Evolutionary conservation across 2,113 vertebrate genomes (phyloP), one percentile per base, ranked within the genome.

Genomic region (Leucopsar rothschildi): DNA sequence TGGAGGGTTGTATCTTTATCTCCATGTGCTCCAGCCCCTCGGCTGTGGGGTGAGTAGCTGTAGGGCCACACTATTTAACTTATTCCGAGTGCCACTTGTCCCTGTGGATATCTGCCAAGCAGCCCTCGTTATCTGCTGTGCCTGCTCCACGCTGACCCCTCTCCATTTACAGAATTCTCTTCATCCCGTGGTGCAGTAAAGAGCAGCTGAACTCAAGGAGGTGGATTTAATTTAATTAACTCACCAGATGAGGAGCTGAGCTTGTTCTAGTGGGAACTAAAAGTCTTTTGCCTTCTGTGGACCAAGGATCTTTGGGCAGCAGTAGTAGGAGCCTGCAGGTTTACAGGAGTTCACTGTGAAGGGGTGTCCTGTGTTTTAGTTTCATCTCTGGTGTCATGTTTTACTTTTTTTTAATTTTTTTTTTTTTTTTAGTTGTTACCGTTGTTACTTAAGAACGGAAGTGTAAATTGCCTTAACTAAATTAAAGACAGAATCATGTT

Each of bases 391-490:
- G 93, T 96, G 89, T 97, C 75, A 75, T 88, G 84, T 97, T 97
- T 97, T 95, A 90, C 64, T n/a, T 17, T 78, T 63, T 9, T 27
- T 52, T 72, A 17, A 35, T 8, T 37, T 37, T 22, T 35, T 77
- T 21, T 35, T 77, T 20, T 75, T 50, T 76, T 68, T 68, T 11
- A 49, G 61, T 86, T 90, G 78, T 73, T 86, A 29, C 5, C 49
- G 25, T 92, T 77, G 92, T 97, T 94, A 95, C 94, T 95, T 92
- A 66, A 95, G 79, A 97, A 97, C 96, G 87, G 96, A 95, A 97
- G 82, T 96, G 97, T 96, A 97, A 97, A 97, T 90, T 97, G 92
- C 95, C 95, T 97, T 97, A 98, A 97, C 94, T 98, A 97, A 98
- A 97, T 98, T 96, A 97, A 97, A 96, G 52, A 97, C 84, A 85